These are phyloP conservation scores for Sitobion miscanthi DNA, from an alignment of 1,140 invertebrate genomes.

Conservation along the genomic window DNA sequence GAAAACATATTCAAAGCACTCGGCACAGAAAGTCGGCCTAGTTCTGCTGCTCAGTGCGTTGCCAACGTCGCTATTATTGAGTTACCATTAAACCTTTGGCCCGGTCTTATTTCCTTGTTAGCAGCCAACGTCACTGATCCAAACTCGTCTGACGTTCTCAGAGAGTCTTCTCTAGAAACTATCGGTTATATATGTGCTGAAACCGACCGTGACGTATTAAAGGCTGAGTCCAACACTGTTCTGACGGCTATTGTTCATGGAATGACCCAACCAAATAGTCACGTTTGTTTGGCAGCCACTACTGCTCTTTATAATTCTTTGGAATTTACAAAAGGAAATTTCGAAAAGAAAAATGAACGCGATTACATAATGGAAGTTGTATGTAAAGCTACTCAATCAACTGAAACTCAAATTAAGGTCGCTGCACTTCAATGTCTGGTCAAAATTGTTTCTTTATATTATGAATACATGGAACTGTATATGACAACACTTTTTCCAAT, in stretches of 20 bases:
- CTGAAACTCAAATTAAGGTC: constrained; percentile 89
- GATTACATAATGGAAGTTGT: constrained; percentile 99
- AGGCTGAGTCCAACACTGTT: constrained; percentile 92
- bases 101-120: constrained; percentile 83
- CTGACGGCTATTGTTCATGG: constrained; percentile 99
- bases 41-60: constrained; percentile 97
- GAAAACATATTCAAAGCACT: constrained; percentile 94
- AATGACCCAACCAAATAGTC: constrained; percentile 84
- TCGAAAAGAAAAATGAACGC: constrained; percentile 94
- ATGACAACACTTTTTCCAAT: constrained; percentile 83
- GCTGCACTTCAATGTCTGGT: constrained; percentile 97
- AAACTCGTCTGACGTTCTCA: constrained; percentile 89
- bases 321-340: constrained; percentile 98
- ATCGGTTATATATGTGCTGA: constrained; percentile 90
- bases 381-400: constrained; percentile 86
- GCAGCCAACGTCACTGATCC: constrained; percentile 87
- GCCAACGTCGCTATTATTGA: constrained; percentile 97
- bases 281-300: constrained; percentile 92
- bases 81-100: constrained; percentile 84
- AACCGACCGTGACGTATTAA: constrained; percentile 88
- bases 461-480: constrained; percentile 98
- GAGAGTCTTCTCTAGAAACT: constrained; percentile 94
- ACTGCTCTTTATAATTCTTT: constrained; percentile 97
- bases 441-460: constrained; percentile 98
- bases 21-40: constrained; percentile 94